Base-by-base conservation (phyloP, 2,113 vertebrate species). In the Colistium nudipinnis region DNA sequence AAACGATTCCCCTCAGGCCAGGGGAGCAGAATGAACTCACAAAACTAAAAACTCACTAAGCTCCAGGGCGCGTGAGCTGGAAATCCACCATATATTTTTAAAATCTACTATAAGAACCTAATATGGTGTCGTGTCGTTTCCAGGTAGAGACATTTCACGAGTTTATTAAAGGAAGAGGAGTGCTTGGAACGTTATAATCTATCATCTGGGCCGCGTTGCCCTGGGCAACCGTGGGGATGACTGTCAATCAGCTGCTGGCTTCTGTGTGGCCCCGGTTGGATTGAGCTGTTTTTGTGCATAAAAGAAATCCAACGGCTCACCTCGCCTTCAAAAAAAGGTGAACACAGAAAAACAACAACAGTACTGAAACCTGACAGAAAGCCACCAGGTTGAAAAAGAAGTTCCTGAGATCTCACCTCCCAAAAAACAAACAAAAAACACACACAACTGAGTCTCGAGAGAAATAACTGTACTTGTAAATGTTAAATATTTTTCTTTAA, bases 191-290 rank as follows among this genome's bases (percentile, higher is more conserved):
- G 30, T 31, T 31, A 31, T 31, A n/a, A n/a, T n/a, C n/a, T n/a
- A n/a, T n/a, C n/a, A n/a, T n/a, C n/a, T n/a, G n/a, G n/a, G n/a
- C n/a, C n/a, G 2, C 13, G 39, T 24, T 52, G 22, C 41, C 4
- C 7, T 7, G 49, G 60, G 20, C 24, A 54, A 19, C 10, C 20
- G 45, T 63, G 54, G 11, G 9, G 13, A 31, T 25, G 7, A 1
- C 39, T 64, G 57, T 38, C 45, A 53, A 9, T 54, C 25, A 49
- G 54, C 28, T 17, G 1, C 25, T 55, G 49, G 20, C 4, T 30
- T 59, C 9, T 60, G 25, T 60, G 25, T 24, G 62, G 72, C 38
- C 43, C 17, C 38, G 30, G 25, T 45, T 52, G 31, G 9, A 52
- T 71, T 74, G 9, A 4, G 22, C 3, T 43, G 43, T 44, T 52